phyloP scores from a whole-genome alignment of 92 coral and sea anemone species.

The Meandrina meandrites region DNA sequence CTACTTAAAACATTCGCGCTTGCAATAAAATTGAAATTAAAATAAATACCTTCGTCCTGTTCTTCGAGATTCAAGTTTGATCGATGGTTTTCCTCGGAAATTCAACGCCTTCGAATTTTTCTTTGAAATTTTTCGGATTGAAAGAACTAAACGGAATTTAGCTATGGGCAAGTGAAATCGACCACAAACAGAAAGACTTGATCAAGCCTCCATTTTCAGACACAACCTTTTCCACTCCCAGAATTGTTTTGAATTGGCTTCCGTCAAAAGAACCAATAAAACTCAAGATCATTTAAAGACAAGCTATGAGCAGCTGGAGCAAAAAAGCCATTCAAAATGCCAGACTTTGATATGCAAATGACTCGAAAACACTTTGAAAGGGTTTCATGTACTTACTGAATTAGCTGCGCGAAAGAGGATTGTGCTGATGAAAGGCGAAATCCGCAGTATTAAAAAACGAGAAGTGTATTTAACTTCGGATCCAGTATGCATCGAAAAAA shows the following conservation, averaged over 20 bases:
- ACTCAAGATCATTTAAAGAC: neutral
- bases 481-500: neutral
- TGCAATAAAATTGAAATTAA: neutral
- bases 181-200: neutral
- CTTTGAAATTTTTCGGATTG: neutral
- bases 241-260: constrained; percentile 27
- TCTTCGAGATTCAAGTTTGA: neutral
- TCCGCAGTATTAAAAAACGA: neutral
- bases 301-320: constrained; percentile 19
- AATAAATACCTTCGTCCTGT: constrained; percentile 16
- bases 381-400: neutral
- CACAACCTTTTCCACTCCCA: constrained; percentile 35
- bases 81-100: neutral
- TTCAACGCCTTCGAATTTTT: neutral
- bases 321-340: constrained; percentile 20
- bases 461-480: neutral
- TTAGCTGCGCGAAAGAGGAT: neutral
- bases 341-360: constrained; percentile 24
- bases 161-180: neutral
- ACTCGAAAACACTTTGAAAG: neutral
- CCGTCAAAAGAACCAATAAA: constrained; percentile 28
- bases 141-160: neutral
- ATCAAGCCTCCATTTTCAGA: neutral
- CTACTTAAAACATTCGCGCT: neutral
- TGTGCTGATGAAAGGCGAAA: neutral